Conservation (phyloP, 2,113 vertebrate species). For the Vulpes vulpes region DNA sequence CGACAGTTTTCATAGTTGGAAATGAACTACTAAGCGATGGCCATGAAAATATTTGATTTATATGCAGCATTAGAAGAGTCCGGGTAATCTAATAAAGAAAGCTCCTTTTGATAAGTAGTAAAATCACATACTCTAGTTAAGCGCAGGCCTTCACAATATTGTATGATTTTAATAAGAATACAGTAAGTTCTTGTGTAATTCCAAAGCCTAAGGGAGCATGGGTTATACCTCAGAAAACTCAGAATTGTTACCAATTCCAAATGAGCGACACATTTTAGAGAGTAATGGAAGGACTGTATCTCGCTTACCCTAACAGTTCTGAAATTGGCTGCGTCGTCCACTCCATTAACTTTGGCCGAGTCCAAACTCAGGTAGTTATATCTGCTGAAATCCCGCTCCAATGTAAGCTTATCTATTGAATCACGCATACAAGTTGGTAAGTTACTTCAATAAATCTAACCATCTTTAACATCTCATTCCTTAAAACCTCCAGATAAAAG, state of each 20-base stretch:
- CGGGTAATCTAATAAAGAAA: background rate
- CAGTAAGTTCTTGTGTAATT: background rate
- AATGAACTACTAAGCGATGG: slow-evolving; percentile 24
- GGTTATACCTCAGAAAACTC: slow-evolving; percentile 33
- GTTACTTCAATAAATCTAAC: background rate
- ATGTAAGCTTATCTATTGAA: slow-evolving; percentile 93
- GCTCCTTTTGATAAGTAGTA: background rate
- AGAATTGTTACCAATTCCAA: background rate
- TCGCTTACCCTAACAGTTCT: slow-evolving; percentile 96
- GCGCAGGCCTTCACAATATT: background rate
- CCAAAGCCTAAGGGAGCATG: background rate
- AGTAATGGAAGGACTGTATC: slow-evolving; percentile 23
- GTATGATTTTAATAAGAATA: background rate
- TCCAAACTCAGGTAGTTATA: slow-evolving; percentile 98
- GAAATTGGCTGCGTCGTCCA: slow-evolving; percentile 97
- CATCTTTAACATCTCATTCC: background rate
- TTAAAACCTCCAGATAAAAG: background rate
- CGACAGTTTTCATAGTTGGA: slow-evolving; percentile 48
- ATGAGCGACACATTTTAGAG: background rate
- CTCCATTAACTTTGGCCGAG: slow-evolving; percentile 94
- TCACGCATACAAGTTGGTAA: background rate
- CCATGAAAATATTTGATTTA: slow-evolving; percentile 44
- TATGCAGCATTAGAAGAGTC: background rate
- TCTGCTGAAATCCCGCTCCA: slow-evolving; percentile 95
- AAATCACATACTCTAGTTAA: background rate